These are phyloP conservation scores for Seira musarum DNA, from an alignment of 2,888 invertebrate species.

Conservation along the genomic window DNA sequence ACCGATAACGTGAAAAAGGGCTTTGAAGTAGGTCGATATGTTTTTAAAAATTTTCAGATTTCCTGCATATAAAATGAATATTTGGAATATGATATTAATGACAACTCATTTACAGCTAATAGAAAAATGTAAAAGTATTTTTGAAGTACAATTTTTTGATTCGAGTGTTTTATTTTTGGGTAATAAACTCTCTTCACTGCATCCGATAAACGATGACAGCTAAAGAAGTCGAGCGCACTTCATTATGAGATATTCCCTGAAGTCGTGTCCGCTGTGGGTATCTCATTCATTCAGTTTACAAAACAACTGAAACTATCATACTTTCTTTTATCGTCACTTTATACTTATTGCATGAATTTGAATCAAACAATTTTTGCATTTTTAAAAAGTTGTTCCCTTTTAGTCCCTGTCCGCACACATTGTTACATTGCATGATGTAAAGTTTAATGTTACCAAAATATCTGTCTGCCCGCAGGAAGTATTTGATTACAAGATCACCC, in stretches of 20 bases:
- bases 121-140: too few relatives aligned
- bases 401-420: too few relatives aligned
- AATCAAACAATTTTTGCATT: too few relatives aligned
- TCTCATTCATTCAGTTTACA: conserved; percentile 45
- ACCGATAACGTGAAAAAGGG: conserved; percentile 93
- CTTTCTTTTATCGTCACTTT: conserved; percentile 27
- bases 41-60: conserved; percentile 13
- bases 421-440: too few relatives aligned
- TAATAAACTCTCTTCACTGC: conserved; percentile 47
- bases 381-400: too few relatives aligned
- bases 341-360: neutral
- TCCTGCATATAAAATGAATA: neutral
- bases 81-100: conserved; percentile 1
- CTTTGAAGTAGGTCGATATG: conserved; percentile 79
- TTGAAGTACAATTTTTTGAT: too few relatives aligned
- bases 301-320: conserved; percentile 36
- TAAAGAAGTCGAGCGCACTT: conserved; percentile 57
- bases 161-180: too few relatives aligned
- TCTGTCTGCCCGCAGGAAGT: too few relatives aligned
- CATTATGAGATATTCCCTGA: conserved; percentile 68
- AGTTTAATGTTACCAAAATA: too few relatives aligned
- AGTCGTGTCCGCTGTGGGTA: conserved; percentile 66
- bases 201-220: conserved; percentile 59
- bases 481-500: too few relatives aligned
- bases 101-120: too few relatives aligned